A percentile compares a stretch with the other conserved stretches of the same genome.
Evolutionary conservation across 2,888 invertebrate genomes (phyloP).

Genomic region (Agrochola circellaris): DNA sequence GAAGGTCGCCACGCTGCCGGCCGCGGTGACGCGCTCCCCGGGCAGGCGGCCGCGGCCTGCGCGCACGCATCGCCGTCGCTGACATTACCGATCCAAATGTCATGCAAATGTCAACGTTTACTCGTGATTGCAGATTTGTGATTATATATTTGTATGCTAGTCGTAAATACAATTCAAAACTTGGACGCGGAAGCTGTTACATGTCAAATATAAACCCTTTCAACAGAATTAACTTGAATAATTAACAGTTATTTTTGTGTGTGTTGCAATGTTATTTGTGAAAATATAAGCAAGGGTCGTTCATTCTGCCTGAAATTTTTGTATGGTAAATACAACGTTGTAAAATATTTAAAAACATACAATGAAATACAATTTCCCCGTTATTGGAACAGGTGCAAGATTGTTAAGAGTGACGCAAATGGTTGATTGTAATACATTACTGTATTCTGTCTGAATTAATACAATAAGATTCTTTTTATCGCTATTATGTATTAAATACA

Average conservation of each 20-base stretch:
- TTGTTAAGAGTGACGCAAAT: constrained; percentile 72
- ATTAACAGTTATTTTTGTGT: not conserved
- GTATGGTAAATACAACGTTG: not conserved
- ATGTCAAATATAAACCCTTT: constrained; percentile 25
- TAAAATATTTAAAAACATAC: constrained; percentile 11
- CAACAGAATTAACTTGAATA: not conserved
- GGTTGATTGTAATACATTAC: constrained; percentile 64
- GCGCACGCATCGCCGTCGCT: constrained; percentile 72
- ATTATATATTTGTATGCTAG: constrained; percentile 21
- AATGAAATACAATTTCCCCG: constrained; percentile 32
- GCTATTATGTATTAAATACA: constrained; percentile 42
- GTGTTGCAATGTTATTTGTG: not conserved
- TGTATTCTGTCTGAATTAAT: constrained; percentile 67
- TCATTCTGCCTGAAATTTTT: not conserved
- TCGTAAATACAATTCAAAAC: constrained; percentile 38
- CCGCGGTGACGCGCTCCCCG: constrained; percentile 55
- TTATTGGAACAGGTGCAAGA: constrained; percentile 75
- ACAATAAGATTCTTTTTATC: constrained; percentile 68
- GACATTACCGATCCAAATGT: constrained; percentile 80
- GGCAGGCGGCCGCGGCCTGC: constrained; percentile 38
- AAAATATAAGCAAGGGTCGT: not conserved
- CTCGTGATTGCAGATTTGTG: constrained; percentile 61
- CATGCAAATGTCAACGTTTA: constrained; percentile 83
- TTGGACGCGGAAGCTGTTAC: constrained; percentile 34
- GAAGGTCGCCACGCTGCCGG: constrained; percentile 78